A percentile compares a stretch with the other conserved stretches of the same genome.
phyloP scores from a whole-genome alignment of 2,113 vertebrate species.

The Suncus etruscus region DNA sequence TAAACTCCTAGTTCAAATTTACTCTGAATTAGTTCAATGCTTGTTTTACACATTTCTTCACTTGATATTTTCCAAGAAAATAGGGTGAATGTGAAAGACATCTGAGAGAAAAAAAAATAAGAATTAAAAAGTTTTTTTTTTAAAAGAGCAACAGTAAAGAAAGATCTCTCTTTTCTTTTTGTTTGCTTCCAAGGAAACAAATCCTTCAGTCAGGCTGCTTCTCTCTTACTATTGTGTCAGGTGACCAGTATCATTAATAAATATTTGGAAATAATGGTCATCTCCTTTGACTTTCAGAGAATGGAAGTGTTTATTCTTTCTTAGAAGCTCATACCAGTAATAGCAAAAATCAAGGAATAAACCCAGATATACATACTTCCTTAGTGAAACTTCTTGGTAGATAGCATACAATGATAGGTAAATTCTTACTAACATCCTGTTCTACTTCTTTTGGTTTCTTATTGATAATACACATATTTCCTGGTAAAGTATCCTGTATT shows the following conservation, averaged over 20 bases:
- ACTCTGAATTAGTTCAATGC: not conserved
- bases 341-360: conserved; percentile 13
- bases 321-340: not conserved
- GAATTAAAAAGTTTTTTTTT: not conserved
- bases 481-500: not conserved
- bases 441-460: conserved; percentile 10
- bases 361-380: not conserved
- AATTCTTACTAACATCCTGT: conserved; percentile 48
- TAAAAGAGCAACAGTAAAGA: not conserved
- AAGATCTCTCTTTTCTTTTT: not conserved
- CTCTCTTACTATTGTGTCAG: not conserved
- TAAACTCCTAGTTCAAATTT: not conserved
- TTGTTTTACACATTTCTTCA: conserved; percentile 25
- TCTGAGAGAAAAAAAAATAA: conserved; percentile 1
- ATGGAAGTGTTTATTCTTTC: conserved; percentile 28
- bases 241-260: conserved; percentile 44
- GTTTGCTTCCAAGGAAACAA: conserved; percentile 5
- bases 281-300: conserved; percentile 36
- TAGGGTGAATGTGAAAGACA: not conserved
- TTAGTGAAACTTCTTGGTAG: conserved; percentile 20
- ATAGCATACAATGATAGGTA: conserved; percentile 34
- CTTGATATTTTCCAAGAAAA: conserved; percentile 27
- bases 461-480: not conserved
- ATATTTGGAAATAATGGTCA: conserved; percentile 15
- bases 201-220: not conserved